Evolutionary conservation across 2,797 vertebrate genomes (phyloP), one percentile per base, ranked within the genome.

Genomic region (Crenuchus spilurus): DNA sequence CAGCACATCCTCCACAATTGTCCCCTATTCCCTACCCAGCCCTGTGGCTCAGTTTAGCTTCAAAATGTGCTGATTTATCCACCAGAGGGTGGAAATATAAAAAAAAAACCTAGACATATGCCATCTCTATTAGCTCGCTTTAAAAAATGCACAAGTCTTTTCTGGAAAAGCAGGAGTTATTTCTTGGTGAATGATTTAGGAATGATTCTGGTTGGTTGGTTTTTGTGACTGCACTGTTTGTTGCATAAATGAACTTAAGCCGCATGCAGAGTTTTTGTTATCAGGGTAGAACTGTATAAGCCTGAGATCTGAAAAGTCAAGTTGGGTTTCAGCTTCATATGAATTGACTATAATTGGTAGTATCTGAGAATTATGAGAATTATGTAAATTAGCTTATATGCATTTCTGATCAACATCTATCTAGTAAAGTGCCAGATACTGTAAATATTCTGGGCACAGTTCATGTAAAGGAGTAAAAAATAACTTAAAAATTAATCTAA

Each of bases 1-100:
- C 37, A 58, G 65, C 75, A 83, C 65, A 76, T 78, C 77, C 62
- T 55, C 26, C 18, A 31, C 57, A 44, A n/a, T 52, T 18, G 2
- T 51, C 31, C 13, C 18, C 66, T 61, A 58, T 35, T 81, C 39
- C 65, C 61, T 71, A 46, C 28, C 6, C 31, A 46, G 54, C 24
- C 69, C 63, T 64, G 28, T 74, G 9, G 62, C 35, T 70, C 61
- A 13, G 39, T 52, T 30, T 3, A 30, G 63, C 57, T 62, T 68
- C 62, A 72, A 74, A 72, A 52, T 9, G 44, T 75, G 42, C 46
- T 76, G 63, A 66, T 65, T 26, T 66, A 66, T 72, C 49, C 54
- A 66, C 69, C 44, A 44, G 49, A 58, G 46, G 75, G 49, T 28
- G 18, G 13, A 49, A 20, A 37, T 1, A 71, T 4, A 44, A 22